Evolutionary conservation across 1,140 invertebrate genomes (phyloP), one percentile per base, ranked within the genome.

Genomic region (Zaprionus tsacasi): DNA sequence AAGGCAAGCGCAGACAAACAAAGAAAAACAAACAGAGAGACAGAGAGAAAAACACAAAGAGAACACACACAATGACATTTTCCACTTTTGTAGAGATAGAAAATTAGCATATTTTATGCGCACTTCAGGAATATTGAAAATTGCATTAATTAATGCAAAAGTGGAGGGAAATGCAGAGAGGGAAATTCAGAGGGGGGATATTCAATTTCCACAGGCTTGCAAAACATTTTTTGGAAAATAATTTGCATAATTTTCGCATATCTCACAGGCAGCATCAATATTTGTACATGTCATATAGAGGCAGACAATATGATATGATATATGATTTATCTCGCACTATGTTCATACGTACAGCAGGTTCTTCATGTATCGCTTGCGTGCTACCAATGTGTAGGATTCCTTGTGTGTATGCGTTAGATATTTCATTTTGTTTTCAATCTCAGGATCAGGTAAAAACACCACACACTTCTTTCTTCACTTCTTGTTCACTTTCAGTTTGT

Each of bases 361-460:
- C 76, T 93, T 94, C 93, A 94, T 93, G 61, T 94, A 93, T 38
- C 93, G 82, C 78, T 93, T 93, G 56, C 93, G 93, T 17, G 93
- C 93, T 52, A 93, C 93, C 73, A 94, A 72, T 48, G 93, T 93
- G 80, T 94, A 94, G 58, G 93, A 93, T 90, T 94, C 93, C 78
- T 93, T 92, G 66, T 93, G 93, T 82, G 82, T 87, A 65, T 90
- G 74, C 57, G 92, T 91, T 70, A 94, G 87, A 78, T 94, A 94
- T 88, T 94, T 94, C 93, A 94, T 94, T 81, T 92, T 93, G 78
- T 83, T 57, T 66, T 48, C 27, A 13, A 5, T 64, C 33, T 35
- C 50, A 30, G 27, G 27, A 57, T 63, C 73, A 70, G 36, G 36
- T 33, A 81, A 45, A 66, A 57, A 71, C 57, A n/a, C 33, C n/a